Base-by-base conservation (phyloP, 1,140 invertebrate genomes). In the Philopotamus ludificatus region DNA sequence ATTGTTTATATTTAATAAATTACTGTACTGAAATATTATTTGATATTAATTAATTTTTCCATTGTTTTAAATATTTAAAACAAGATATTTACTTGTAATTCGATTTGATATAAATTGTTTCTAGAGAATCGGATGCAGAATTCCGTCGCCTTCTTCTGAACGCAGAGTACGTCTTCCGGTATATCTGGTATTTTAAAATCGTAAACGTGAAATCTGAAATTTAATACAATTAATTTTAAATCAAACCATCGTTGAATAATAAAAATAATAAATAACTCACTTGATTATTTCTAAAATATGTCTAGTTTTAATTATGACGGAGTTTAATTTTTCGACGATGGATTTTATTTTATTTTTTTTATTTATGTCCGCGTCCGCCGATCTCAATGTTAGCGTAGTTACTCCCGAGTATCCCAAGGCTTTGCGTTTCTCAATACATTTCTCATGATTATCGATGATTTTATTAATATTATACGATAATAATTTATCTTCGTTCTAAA, bases 101-200 rank as follows among this genome's bases (percentile, higher is more conserved):
- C 42, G 12, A 60, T 60, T 60, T 60, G 57, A 45, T 60, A 60
- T 21, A 60, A 47, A 45, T 60, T n/a, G 47, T 60, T 60, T 26
- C 57, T 44, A 9, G 57, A 60, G 28, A 60, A 60, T 22, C 57
- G 21, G 21, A 60, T 20, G 23, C 57, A 60, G 21, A 60, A 60
- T 15, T 60, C 57, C 3, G 23, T 42, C 12, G 57, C 57, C 28
- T 60, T 60, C 23, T 47, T 34, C n/a, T 60, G 41, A 7, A 22
- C 20, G 7, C 47, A 23, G 12, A 47, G 10, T 12, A 49, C 47
- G 26, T 60, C 57, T 15, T 3, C 23, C 12, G 57, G 42, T 1
- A 16, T 60, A 15, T 60, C 57, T 1, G 57, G 57, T 47, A 26
- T 34, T 7, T 21, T 9, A 26, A 60, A 47, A 16, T 60, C 28